These are phyloP conservation scores for Anagrus nilaparvatae DNA, from an alignment of 1,140 invertebrate genomes.

Conservation along the genomic window DNA sequence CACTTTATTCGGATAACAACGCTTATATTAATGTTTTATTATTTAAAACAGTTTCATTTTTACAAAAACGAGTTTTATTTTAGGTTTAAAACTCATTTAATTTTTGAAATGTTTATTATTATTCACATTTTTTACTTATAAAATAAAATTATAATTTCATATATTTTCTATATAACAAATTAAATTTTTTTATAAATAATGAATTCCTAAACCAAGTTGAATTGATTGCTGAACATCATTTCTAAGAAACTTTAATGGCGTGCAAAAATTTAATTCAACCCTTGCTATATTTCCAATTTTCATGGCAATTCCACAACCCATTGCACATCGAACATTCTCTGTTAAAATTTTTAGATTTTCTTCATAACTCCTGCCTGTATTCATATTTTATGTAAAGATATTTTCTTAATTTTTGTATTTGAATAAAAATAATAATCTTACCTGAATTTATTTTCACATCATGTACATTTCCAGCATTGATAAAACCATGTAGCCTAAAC, in stretches of 20 bases:
- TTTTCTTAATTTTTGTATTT: not conserved
- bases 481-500: constrained; percentile 73
- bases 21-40: no score
- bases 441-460: constrained; percentile 35
- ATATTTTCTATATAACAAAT: no score
- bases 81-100: no score
- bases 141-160: not conserved
- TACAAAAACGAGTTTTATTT: no score
- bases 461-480: constrained; percentile 71
- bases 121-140: not conserved
- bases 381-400: not conserved
- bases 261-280: constrained; percentile 64
- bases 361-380: constrained; percentile 30
- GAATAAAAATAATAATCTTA: constrained; percentile 14
- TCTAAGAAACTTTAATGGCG: constrained; percentile 27
- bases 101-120: no score
- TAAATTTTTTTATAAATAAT: constrained; percentile 36
- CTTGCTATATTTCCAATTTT: constrained; percentile 65
- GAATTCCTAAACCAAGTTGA: constrained; percentile 38
- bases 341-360: constrained; percentile 37
- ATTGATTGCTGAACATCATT: constrained; percentile 34
- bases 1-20: no score
- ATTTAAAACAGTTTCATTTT: no score
- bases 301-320: constrained; percentile 67
- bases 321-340: constrained; percentile 48